These are phyloP conservation scores for Brevimyrus niger DNA, from an alignment of 2,113 vertebrate species.

Conservation along the genomic window DNA sequence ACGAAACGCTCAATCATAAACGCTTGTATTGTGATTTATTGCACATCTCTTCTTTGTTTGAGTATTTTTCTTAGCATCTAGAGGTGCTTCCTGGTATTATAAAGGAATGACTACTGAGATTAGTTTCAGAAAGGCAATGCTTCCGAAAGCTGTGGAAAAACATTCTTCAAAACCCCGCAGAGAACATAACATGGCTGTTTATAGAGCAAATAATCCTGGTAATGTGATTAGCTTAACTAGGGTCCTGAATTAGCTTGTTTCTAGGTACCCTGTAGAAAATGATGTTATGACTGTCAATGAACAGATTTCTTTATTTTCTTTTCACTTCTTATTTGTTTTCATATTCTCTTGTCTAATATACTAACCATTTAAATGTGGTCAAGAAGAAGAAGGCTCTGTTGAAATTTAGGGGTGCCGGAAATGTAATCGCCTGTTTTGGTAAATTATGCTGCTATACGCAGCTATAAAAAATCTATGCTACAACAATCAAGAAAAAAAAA, in stretches of 20 bases:
- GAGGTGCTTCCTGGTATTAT: neutral
- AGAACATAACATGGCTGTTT: neutral
- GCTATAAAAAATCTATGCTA: neutral
- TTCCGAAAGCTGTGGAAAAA: slow-evolving; percentile 6
- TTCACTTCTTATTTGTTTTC: neutral
- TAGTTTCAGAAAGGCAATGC: neutral
- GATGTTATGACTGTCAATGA: neutral
- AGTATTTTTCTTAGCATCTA: neutral
- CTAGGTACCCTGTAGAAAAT: neutral
- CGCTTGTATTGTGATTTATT: neutral
- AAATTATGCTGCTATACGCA: neutral
- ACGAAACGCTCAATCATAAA: neutral
- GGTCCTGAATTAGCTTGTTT: neutral
- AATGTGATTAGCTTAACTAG: neutral
- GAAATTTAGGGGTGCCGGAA: neutral
- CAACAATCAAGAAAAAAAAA: slow-evolving; percentile 16
- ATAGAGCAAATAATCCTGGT: neutral
- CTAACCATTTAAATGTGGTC: neutral
- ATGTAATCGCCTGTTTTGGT: neutral
- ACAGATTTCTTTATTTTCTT: neutral
- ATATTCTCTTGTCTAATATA: neutral
- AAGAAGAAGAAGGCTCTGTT: neutral
- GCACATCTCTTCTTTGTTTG: neutral
- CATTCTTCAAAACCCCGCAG: neutral
- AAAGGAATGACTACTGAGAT: neutral